Evolutionary conservation across 1,140 invertebrate genomes (phyloP).

Genomic region (Rhynchophorus ferrugineus): DNA sequence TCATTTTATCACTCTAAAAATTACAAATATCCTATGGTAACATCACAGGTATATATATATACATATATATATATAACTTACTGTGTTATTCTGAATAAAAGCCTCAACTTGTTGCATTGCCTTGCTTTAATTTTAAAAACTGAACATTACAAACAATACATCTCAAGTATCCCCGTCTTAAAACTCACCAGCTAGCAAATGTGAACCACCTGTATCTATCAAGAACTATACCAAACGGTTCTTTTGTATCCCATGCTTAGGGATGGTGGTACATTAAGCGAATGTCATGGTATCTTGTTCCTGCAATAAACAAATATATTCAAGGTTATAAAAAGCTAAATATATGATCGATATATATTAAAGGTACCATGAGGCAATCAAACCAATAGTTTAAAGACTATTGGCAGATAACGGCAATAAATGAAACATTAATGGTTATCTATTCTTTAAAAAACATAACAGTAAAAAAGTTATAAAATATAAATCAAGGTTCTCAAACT

Average conservation of each 20-base stretch:
- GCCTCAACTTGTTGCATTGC: conserved; percentile 55
- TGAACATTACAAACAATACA: neutral
- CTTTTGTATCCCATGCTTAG: conserved; percentile 28
- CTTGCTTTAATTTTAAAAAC: conserved; percentile 11
- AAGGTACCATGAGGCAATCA: too few species aligned
- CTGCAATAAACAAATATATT: conserved; percentile 21
- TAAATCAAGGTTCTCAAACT: too few species aligned
- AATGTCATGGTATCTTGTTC: conserved; percentile 28
- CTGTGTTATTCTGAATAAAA: conserved; percentile 49
- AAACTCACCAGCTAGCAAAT: conserved; percentile 18
- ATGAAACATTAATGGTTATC: too few species aligned
- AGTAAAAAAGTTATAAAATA: too few species aligned
- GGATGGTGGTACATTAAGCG: conserved; percentile 20
- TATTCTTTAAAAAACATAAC: too few species aligned
- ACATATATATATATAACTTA: conserved; percentile 45
- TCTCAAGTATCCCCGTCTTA: neutral
- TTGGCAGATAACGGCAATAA: too few species aligned
- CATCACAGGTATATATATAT: too few species aligned
- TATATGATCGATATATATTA: too few species aligned
- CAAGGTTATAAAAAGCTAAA: neutral
- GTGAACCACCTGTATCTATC: conserved; percentile 29
- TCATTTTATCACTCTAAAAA: conserved; percentile 35
- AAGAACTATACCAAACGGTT: conserved; percentile 31
- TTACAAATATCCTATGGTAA: too few species aligned
- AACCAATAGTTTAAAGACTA: too few species aligned